Conservation (phyloP, 1,140 invertebrate species). For the Drepana arcuata region DNA sequence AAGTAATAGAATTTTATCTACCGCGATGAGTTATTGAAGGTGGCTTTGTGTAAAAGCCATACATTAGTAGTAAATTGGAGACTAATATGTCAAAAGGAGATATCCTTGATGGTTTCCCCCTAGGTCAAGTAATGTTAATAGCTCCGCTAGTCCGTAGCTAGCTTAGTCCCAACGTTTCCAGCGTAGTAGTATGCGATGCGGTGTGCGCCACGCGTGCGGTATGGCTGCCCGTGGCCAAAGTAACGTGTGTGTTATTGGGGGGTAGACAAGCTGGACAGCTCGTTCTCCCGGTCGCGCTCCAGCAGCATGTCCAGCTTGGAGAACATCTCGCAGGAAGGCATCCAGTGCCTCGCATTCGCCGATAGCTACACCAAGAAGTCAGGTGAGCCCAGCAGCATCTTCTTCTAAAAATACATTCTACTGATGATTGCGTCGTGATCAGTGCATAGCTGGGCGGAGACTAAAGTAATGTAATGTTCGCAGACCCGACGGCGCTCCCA, state of each 20-base stretch:
- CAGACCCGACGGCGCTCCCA: conserved; percentile 81
- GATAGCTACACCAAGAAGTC: conserved; percentile 96
- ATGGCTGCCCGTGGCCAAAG: conserved; percentile 48
- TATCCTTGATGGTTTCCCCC: no score
- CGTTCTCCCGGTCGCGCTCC: conserved; percentile 95
- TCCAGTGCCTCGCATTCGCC: conserved; percentile 95
- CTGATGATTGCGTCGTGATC: no score
- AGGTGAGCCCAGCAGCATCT: conserved; percentile 76
- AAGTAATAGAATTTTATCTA: no score
- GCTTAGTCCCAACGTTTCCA: not conserved
- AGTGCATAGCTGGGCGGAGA: no score
- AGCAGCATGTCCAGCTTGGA: conserved; percentile 98
- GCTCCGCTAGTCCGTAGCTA: no score
- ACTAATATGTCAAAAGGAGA: no score
- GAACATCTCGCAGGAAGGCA: conserved; percentile 95
- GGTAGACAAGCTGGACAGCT: conserved; percentile 96
- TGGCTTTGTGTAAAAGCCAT: no score
- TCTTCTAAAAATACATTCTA: no score
- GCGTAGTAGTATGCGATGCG: no score
- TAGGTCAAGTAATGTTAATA: no score
- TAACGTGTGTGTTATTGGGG: conserved; percentile 76
- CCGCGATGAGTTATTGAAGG: no score
- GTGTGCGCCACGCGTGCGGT: conserved; percentile 9
- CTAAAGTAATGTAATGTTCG: not conserved
- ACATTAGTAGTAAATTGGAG: no score